These are phyloP conservation scores for Pyrocephalus nanus DNA, from an alignment of 2,797 vertebrate genomes.

Conservation along the genomic window DNA sequence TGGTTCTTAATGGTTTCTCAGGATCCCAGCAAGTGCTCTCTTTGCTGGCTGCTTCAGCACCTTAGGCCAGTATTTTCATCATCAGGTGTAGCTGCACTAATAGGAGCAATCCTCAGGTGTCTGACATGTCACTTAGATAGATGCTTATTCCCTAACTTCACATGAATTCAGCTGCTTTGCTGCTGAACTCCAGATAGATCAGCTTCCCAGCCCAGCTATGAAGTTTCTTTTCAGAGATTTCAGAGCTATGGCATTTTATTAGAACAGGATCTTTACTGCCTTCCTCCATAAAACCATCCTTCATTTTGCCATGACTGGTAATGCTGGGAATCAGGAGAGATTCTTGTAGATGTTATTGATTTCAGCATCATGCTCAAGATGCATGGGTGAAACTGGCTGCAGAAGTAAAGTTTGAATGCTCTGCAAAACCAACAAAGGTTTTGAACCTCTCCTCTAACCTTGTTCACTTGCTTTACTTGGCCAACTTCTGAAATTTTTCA, in stretches of 20 bases:
- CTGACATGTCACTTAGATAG: background rate
- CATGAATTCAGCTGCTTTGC: background rate
- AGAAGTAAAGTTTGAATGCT: background rate
- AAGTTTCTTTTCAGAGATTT: background rate
- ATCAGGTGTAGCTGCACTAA: background rate
- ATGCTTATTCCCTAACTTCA: background rate
- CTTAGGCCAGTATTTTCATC: background rate
- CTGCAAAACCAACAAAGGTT: background rate
- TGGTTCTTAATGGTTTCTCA: background rate
- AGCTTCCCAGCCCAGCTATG: background rate
- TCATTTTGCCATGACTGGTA: background rate
- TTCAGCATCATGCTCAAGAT: background rate
- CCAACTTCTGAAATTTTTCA: background rate
- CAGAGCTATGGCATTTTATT: fast-evolving
- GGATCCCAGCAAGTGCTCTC: background rate
- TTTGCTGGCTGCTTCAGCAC: background rate
- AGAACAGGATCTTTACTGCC: background rate
- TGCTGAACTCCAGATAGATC: background rate
- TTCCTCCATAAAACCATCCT: background rate
- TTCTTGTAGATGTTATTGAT: background rate
- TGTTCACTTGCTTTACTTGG: background rate
- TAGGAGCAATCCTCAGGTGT: background rate
- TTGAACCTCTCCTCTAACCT: background rate
- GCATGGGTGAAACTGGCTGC: background rate
- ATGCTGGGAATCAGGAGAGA: background rate